phyloP scores from a whole-genome alignment of 2,888 invertebrate species.

The Diarsia dahlii region DNA sequence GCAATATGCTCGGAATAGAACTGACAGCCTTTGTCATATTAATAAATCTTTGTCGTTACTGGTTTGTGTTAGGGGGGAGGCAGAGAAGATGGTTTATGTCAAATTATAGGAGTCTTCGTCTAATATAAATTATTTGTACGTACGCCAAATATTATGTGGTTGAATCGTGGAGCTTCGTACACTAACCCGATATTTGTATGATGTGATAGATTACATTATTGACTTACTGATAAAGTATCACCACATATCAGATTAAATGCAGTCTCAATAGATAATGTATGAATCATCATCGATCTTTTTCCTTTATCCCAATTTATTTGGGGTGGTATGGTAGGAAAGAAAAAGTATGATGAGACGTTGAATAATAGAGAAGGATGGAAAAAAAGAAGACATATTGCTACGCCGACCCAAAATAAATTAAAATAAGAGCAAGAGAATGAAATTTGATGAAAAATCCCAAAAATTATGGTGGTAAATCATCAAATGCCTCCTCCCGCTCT shows the following conservation, averaged over 20 bases:
- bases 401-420: too few relatives aligned
- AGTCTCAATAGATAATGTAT: too few relatives aligned
- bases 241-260: not conserved
- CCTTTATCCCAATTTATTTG: too few relatives aligned
- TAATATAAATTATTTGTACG: not conserved
- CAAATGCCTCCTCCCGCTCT: too few relatives aligned
- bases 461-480: too few relatives aligned
- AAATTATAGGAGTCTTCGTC: not conserved
- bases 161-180: not conserved
- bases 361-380: too few relatives aligned
- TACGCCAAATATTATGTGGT: not conserved
- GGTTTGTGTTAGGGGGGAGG: constrained; percentile 34
- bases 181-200: not conserved
- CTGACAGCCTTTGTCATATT: constrained; percentile 58
- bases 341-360: too few relatives aligned
- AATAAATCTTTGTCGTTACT: constrained; percentile 63
- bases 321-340: too few relatives aligned
- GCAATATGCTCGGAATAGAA: constrained; percentile 40
- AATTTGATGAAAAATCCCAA: too few relatives aligned
- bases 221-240: not conserved
- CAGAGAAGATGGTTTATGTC: not conserved
- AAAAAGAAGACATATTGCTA: too few relatives aligned
- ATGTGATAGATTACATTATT: not conserved
- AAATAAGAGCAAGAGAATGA: too few relatives aligned
- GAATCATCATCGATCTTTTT: too few relatives aligned